phyloP scores from a whole-genome alignment of 2,797 vertebrate genomes.

The Acanthiza pusilla region DNA sequence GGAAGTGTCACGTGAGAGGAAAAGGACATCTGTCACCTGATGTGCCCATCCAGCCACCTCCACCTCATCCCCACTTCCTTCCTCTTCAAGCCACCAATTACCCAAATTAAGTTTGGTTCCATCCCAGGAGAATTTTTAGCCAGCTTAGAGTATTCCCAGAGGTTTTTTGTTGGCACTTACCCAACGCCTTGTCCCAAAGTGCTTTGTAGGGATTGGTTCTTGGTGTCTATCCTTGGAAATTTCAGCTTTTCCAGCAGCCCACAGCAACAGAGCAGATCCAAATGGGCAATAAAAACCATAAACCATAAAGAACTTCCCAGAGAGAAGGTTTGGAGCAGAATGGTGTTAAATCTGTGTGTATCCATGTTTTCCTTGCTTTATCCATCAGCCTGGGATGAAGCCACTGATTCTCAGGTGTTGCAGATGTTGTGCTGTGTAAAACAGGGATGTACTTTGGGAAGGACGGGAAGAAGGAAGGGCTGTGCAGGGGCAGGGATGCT shows the following conservation, averaged over 20 bases:
- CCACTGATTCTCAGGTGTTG: fast-evolving
- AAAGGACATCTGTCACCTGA: neutral
- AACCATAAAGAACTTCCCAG: neutral
- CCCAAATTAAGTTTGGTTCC: neutral
- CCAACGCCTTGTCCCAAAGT: neutral
- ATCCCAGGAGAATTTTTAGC: neutral
- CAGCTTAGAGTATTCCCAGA: neutral
- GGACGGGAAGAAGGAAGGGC: neutral
- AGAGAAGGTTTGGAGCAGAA: neutral
- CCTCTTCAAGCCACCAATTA: neutral
- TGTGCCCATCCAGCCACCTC: neutral
- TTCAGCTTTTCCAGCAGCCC: neutral
- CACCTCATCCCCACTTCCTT: neutral
- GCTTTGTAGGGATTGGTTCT: neutral
- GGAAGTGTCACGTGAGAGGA: neutral
- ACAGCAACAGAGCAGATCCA: neutral
- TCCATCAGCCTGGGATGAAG: neutral
- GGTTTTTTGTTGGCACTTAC: neutral
- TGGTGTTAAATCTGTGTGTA: neutral
- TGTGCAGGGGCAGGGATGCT: neutral
- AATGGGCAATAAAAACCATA: neutral
- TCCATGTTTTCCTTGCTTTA: neutral
- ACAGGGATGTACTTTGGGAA: neutral
- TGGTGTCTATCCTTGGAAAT: neutral
- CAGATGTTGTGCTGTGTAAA: neutral